phyloP scores from a whole-genome alignment of 2,113 vertebrate species.

The Ceyx melanurus region DNA sequence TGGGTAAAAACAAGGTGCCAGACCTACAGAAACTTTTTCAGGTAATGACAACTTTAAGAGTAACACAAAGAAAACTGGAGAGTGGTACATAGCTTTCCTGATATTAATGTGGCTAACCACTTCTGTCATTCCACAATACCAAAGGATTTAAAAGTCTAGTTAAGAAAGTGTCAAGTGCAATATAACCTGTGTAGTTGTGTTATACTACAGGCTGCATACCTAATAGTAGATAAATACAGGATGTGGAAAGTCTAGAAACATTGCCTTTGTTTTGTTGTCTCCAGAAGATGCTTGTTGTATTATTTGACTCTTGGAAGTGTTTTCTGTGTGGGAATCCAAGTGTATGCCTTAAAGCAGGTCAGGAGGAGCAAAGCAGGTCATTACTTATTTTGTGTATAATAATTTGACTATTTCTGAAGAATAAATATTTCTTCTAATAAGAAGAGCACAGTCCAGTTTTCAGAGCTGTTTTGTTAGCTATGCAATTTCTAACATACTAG shows the following conservation, averaged over 20 bases:
- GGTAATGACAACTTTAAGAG: constrained; percentile 72
- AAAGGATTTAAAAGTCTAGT: neutral
- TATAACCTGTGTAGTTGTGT: neutral
- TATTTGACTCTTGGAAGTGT: neutral
- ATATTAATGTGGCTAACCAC: neutral
- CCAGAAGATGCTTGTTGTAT: neutral
- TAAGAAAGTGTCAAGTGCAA: neutral
- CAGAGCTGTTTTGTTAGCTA: neutral
- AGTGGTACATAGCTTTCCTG: neutral
- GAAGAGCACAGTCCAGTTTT: neutral
- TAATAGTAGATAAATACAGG: neutral
- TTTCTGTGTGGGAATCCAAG: neutral
- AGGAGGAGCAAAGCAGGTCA: neutral
- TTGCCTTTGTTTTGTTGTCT: neutral
- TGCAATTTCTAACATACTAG: neutral
- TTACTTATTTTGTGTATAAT: neutral
- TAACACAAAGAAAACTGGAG: neutral
- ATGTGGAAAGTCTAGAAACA: neutral
- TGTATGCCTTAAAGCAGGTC: neutral
- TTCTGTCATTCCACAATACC: neutral
- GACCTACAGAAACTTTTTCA: constrained; percentile 90
- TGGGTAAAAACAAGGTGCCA: constrained; percentile 84
- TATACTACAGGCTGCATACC: neutral
- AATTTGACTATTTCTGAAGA: neutral
- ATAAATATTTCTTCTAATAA: no score